Conservation (phyloP, 2,888 invertebrate species). For the Apodemia hepburni region DNA sequence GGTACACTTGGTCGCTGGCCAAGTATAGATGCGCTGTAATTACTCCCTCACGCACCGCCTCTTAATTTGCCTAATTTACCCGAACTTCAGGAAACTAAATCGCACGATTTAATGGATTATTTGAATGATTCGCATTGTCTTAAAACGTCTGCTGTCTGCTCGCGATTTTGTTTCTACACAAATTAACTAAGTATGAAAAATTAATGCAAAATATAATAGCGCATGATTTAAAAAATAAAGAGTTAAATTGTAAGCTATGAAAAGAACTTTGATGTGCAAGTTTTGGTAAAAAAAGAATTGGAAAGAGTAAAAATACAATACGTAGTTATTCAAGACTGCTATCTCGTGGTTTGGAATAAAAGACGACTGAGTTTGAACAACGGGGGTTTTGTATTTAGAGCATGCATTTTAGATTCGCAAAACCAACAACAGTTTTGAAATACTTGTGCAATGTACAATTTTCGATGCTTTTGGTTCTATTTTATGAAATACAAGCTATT, state of each 20-base stretch:
- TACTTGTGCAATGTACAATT: conserved; percentile 20
- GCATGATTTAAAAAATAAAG: conserved; percentile 29
- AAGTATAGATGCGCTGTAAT: conserved; percentile 68
- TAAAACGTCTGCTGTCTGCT: neutral
- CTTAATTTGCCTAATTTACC: conserved; percentile 78
- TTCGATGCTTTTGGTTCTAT: conserved; percentile 13
- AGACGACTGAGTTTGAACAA: conserved; percentile 47
- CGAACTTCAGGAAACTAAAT: conserved; percentile 62
- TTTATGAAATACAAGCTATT: conserved; percentile 10
- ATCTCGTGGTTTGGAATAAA: conserved; percentile 54
- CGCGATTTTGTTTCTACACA: neutral
- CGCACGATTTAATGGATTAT: conserved; percentile 70
- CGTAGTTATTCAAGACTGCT: conserved; percentile 43
- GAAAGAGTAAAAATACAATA: conserved; percentile 25
- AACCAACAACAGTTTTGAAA: conserved; percentile 41
- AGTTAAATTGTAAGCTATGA: conserved; percentile 19
- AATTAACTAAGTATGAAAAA: neutral
- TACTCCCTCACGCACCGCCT: conserved; percentile 68
- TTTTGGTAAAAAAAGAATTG: conserved; percentile 13
- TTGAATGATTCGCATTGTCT: conserved; percentile 47
- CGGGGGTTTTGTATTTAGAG: conserved; percentile 51
- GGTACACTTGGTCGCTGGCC: conserved; percentile 59
- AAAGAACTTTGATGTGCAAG: conserved; percentile 16
- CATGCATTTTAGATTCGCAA: conserved; percentile 59
- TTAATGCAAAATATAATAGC: conserved; percentile 20